These are phyloP conservation scores for Thripadectes ignobilis DNA, from an alignment of 2,797 vertebrate genomes.

Conservation along the genomic window DNA sequence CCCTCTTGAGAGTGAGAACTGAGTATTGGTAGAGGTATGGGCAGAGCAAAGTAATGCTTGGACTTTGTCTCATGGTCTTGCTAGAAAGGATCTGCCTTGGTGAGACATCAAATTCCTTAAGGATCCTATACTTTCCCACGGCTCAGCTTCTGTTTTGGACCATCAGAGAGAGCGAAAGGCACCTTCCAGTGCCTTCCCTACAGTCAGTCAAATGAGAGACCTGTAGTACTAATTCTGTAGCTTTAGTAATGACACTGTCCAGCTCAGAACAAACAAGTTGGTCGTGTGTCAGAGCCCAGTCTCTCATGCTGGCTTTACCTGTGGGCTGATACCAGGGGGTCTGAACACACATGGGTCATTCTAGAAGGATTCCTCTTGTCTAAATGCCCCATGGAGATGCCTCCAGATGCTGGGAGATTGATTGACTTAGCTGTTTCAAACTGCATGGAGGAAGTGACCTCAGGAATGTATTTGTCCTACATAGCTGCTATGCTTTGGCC, in stretches of 20 bases:
- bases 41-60: background rate
- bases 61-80: background rate
- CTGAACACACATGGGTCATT: background rate
- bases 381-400: background rate
- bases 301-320: background rate
- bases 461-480: background rate
- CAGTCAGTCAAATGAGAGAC: background rate
- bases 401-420: background rate
- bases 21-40: background rate
- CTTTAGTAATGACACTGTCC: background rate
- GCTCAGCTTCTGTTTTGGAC: background rate
- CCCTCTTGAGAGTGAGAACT: background rate
- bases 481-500: slow-evolving; percentile 14
- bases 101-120: background rate
- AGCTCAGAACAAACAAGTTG: background rate
- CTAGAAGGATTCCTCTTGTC: background rate
- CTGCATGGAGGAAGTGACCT: background rate
- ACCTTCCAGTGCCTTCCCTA: background rate
- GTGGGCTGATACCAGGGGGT: background rate
- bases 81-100: background rate
- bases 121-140: background rate
- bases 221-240: background rate
- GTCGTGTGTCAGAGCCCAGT: background rate
- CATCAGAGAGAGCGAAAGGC: background rate
- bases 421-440: background rate